phyloP scores from a whole-genome alignment of 2,888 invertebrate genomes.

The Rhabditoides inermis region DNA sequence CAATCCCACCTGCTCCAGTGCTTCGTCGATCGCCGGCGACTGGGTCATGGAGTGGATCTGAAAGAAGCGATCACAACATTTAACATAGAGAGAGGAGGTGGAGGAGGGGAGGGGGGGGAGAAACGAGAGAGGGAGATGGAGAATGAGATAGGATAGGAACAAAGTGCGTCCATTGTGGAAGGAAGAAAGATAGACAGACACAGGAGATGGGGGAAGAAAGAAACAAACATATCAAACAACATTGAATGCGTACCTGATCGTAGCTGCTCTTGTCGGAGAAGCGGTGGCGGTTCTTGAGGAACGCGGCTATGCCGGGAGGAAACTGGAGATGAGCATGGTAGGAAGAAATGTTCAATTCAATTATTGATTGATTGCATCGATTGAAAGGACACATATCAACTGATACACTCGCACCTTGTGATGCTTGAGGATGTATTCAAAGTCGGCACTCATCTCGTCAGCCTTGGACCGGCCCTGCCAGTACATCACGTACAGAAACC shows the following conservation, averaged over 20 bases:
- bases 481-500: constrained; percentile 15
- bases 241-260: constrained; percentile 7
- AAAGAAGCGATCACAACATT: no score
- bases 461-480: constrained; percentile 15
- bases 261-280: constrained; percentile 11
- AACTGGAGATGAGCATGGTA: constrained; percentile 12
- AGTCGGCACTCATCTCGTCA: constrained; percentile 11
- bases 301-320: constrained; percentile 20
- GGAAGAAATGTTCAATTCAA: no score
- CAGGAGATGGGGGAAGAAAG: background rate
- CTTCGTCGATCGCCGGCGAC: constrained; percentile 24
- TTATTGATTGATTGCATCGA: no score
- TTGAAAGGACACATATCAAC: no score
- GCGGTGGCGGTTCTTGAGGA: constrained; percentile 20
- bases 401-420: no score
- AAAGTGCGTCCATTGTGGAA: background rate
- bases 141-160: background rate
- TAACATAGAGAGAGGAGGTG: no score
- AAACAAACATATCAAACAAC: background rate
- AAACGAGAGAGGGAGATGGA: background rate
- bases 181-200: background rate
- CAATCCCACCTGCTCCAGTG: constrained; percentile 32
- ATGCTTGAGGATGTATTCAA: constrained; percentile 10
- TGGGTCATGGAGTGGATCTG: constrained; percentile 31
- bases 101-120: background rate